Base-by-base conservation (phyloP, 2,888 invertebrate genomes). In the Ormia ochracea region DNA sequence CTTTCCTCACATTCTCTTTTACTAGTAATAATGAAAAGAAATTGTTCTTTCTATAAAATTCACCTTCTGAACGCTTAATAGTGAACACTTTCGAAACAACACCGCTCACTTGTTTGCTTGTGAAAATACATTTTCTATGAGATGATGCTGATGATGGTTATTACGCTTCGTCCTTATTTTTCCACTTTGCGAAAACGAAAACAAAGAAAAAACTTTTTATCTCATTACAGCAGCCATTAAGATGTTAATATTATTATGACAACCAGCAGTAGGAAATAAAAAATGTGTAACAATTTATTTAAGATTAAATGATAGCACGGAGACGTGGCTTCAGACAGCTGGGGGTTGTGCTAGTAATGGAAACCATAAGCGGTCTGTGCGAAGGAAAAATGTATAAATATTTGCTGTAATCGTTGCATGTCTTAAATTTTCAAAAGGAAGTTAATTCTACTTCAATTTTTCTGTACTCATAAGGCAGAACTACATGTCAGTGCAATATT, bases 211-310 rank as follows among this genome's bases (percentile, higher is more conserved):
- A 14, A 26, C n/a, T 14, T 41, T 38, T 52, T 36, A 50, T 77
- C 26, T 50, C 33, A 33, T 52, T 50, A 33, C 4, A 19, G 52
- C 48, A 48, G 48, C 31, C 54, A 63, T 78, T 73, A 56, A 73
- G 33, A 41, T 73, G 19, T 78, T 69, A 63, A 69, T 78, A 63
- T 41, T 69, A 63, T 78, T 78, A 78, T 58, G 69, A 78, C 63
- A 69, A 31, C 50, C 63, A 41, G 56, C 45, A 52, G 61, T 65
- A 54, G 45, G 10, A 38, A 56, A 45, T 69, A 63, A 78, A 50
- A 61, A 58, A 78, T 78, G 52, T 50, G 7, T 19, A 50, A 41
- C 56, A 73, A 74, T 74, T 74, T 74, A 74, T 78, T 63, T 63
- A 36, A 63, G 50, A 50, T 50, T 56, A 41, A 21, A 12, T 6